phyloP scores from a whole-genome alignment of 2,113 vertebrate species.

The Bolborhynchus lineola region DNA sequence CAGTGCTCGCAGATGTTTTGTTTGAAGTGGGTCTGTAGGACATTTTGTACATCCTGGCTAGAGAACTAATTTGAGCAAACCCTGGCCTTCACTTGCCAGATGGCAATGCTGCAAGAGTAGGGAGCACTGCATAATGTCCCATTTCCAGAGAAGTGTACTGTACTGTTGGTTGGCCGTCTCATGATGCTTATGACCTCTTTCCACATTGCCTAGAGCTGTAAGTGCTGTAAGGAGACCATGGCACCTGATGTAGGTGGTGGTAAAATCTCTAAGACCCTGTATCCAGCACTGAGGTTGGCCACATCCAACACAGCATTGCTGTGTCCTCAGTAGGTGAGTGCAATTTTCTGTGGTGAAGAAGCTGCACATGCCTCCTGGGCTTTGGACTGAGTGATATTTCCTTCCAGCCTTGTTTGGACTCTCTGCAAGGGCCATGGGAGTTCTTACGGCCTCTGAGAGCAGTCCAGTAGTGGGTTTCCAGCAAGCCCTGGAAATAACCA shows the following conservation, averaged over 20 bases:
- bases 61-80: background rate
- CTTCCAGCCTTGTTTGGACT: background rate
- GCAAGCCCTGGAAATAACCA: background rate
- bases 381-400: background rate
- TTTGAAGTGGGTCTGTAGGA: background rate
- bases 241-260: background rate
- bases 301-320: background rate
- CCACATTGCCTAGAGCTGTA: background rate
- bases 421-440: fast-evolving
- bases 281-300: background rate
- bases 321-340: background rate
- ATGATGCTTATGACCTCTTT: background rate
- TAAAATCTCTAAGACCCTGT: background rate
- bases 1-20: background rate
- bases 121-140: background rate
- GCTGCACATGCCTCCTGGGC: background rate
- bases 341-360: background rate
- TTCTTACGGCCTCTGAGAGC: background rate
- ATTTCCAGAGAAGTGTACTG: background rate
- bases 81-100: background rate
- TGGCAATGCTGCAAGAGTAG: background rate
- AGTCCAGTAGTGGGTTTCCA: background rate
- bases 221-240: background rate
- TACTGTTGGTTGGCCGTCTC: background rate
- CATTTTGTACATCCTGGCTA: background rate